These are phyloP conservation scores for Campopleginae sp. DNA, from an alignment of 2,888 invertebrate species.

Conservation along the genomic window DNA sequence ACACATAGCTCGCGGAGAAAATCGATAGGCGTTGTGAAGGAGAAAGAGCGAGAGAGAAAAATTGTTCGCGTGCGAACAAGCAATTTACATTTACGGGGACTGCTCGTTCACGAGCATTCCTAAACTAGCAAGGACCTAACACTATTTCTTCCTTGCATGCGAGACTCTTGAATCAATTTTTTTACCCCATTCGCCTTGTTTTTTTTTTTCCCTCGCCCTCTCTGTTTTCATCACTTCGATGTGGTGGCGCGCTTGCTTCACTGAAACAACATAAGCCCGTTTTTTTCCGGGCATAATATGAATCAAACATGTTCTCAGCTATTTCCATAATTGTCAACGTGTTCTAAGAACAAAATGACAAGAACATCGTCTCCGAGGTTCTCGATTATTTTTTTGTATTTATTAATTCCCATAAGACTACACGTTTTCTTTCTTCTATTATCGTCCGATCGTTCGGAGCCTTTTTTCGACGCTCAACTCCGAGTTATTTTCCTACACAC, in stretches of 20 bases:
- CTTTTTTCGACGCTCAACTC: neutral
- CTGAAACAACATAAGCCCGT: neutral
- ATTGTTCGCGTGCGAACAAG: slow-evolving; percentile 67
- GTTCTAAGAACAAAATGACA: neutral
- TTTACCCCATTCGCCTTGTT: slow-evolving; percentile 11
- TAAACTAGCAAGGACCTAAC: slow-evolving; percentile 68
- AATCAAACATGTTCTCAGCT: neutral
- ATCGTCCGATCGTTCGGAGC: neutral
- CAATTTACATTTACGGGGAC: slow-evolving; percentile 70
- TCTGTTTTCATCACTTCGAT: slow-evolving; percentile 8
- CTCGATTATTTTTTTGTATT: neutral
- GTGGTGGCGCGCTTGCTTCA: slow-evolving; percentile 23
- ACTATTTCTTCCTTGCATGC: slow-evolving; percentile 58
- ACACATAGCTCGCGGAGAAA: slow-evolving; percentile 58
- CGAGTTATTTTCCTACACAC: neutral
- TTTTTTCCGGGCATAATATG: neutral
- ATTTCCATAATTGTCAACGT: neutral
- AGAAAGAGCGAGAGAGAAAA: slow-evolving; percentile 34
- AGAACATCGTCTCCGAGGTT: neutral
- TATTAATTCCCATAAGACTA: neutral
- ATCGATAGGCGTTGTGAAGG: slow-evolving; percentile 57
- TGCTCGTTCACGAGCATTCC: slow-evolving; percentile 66
- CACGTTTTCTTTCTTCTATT: neutral
- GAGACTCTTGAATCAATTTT: slow-evolving; percentile 46
- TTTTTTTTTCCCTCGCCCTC: neutral